A percentile compares a stretch with the other conserved stretches of the same genome.
Evolutionary conservation across 1,140 invertebrate genomes (phyloP).

Genomic region (Cyphomyrmex costatus): DNA sequence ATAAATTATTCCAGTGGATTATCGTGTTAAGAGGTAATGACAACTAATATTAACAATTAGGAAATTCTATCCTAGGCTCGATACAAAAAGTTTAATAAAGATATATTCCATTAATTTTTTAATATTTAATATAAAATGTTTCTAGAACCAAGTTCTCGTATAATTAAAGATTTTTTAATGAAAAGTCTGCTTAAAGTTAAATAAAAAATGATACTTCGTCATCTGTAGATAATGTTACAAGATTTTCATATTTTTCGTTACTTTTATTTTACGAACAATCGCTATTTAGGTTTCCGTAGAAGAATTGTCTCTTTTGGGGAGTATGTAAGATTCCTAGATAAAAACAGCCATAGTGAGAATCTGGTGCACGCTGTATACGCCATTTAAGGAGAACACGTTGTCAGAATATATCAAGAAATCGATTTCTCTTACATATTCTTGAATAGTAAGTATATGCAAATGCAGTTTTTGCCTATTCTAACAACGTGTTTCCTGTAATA

Average conservation of each 20-base stretch:
- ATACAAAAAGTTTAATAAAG: neutral
- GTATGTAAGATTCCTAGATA: neutral
- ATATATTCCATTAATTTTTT: neutral
- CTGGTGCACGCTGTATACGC: conserved; percentile 18
- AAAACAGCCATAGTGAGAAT: conserved; percentile 4
- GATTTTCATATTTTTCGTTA: neutral
- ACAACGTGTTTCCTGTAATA: conserved; percentile 37
- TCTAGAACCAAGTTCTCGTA: neutral
- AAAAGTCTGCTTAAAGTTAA: neutral
- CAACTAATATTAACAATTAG: neutral
- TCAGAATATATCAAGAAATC: conserved; percentile 55
- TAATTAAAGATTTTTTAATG: neutral
- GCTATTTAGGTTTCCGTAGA: neutral
- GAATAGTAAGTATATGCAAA: conserved; percentile 37
- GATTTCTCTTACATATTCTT: conserved; percentile 58
- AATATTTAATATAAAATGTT: neutral
- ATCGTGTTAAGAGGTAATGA: neutral
- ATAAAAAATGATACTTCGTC: neutral
- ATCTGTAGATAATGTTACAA: conserved; percentile 11
- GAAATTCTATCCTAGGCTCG: neutral
- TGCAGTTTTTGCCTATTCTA: conserved; percentile 44
- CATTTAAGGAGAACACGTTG: conserved; percentile 40
- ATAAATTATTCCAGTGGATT: neutral
- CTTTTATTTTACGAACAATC: neutral
- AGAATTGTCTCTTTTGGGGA: neutral